A percentile compares a stretch with the other conserved stretches of the same genome.
Conservation (phyloP, 1,140 invertebrate genomes). For the Samia ricini region DNA sequence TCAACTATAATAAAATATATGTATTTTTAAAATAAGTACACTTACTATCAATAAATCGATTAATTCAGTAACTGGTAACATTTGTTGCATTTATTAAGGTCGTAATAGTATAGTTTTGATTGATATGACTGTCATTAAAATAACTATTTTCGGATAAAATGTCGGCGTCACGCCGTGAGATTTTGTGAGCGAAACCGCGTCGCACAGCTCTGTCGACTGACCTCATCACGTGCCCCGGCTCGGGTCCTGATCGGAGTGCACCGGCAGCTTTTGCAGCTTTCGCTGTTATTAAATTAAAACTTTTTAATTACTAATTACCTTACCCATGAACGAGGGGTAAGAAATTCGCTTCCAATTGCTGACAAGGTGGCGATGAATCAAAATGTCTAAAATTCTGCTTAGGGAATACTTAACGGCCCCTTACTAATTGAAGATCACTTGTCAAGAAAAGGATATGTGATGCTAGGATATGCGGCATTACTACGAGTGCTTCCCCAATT, state of each 20-base stretch:
- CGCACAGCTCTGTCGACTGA: slow-evolving; percentile 42
- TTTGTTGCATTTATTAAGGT: not conserved
- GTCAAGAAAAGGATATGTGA: too few species aligned
- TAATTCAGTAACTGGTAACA: not conserved
- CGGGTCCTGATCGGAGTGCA: slow-evolving; percentile 39
- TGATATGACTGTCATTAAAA: slow-evolving; percentile 5
- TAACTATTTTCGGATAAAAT: slow-evolving; percentile 24
- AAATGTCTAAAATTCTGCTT: too few species aligned
- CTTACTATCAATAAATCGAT: not conserved
- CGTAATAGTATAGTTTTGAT: slow-evolving; percentile 2
- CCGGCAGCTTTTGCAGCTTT: slow-evolving; percentile 51
- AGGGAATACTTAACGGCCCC: too few species aligned
- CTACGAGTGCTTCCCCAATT: too few species aligned
- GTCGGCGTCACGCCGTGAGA: slow-evolving; percentile 38
- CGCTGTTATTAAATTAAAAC: slow-evolving; percentile 28
- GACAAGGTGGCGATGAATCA: too few species aligned
- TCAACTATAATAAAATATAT: not conserved
- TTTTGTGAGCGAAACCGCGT: slow-evolving; percentile 37
- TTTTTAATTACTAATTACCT: not conserved
- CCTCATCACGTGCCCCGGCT: slow-evolving; percentile 35
- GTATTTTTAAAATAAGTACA: not conserved
- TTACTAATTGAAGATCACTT: too few species aligned
- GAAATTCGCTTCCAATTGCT: too few species aligned
- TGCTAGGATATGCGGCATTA: too few species aligned
- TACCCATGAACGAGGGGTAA: too few species aligned